Conservation (phyloP, 2,113 vertebrate species). For the Patagioenas fasciata region DNA sequence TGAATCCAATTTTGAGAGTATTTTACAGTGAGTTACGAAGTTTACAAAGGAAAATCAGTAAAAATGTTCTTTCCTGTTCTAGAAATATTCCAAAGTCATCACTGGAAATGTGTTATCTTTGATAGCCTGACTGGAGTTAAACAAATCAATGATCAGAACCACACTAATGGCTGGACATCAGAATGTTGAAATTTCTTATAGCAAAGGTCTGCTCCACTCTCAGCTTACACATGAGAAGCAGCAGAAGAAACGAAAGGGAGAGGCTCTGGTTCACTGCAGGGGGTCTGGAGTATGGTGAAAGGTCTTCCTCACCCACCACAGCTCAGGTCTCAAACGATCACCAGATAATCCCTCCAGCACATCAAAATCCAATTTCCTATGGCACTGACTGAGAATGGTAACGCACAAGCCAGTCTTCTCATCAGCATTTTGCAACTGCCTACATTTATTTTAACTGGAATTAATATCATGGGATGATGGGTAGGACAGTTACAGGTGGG, state of each 20-base stretch:
- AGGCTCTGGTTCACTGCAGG: background rate
- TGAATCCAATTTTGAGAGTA: background rate
- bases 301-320: background rate
- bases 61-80: background rate
- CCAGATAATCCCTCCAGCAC: background rate
- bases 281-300: background rate
- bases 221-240: background rate
- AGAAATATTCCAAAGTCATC: background rate
- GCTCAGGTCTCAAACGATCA: fast-evolving
- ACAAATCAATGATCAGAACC: background rate
- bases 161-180: background rate
- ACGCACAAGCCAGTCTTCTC: fast-evolving
- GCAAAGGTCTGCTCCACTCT: background rate
- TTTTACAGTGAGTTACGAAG: background rate
- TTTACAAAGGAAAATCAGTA: background rate
- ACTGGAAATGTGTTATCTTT: background rate
- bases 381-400: background rate
- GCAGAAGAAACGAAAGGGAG: background rate
- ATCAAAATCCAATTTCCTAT: fast-evolving
- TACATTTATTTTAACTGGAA: background rate
- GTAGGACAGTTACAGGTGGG: background rate
- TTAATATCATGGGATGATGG: fast-evolving
- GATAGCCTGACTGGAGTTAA: background rate
- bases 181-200: background rate
- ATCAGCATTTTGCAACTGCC: background rate